Base-by-base conservation (phyloP, 37 sponge, comb jelly and placozoan species). In the Halichondria panicea region DNA sequence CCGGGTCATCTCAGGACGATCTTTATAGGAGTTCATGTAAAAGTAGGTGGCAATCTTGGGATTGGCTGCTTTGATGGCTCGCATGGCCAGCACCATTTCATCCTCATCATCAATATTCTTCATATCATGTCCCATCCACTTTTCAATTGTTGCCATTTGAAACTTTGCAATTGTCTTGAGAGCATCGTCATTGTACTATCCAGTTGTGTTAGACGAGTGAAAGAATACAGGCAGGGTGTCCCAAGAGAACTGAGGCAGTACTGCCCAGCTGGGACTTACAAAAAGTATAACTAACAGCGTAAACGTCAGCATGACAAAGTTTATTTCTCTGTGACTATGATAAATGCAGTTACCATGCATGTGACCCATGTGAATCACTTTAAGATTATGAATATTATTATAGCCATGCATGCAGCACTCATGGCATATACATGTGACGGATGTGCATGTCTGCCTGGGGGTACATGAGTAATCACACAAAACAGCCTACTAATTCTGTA, bases 221-320 rank as follows among this genome's bases (percentile, higher is more conserved):
- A 50, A 64, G 81, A 64, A 80, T 11, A 80, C 81, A 15, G 70
- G 81, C 32, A 80, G 53, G 1, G 71, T 80, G 41, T 80, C 71
- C 81, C 81, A 80, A 60, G 56, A 66, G 62, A 80, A 78, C 28
- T 35, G 67, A 5, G 79, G 79, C 41, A 38, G 63, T 22, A 33
- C 57, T 33, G 70, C 43, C 2, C 46, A 4, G 64, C n/a, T 63
- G 4, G 30, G 4, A 63, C 34, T 31, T 4, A n/a, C n/a, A n/a
- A n/a, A n/a, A n/a, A n/a, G n/a, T n/a, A n/a, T n/a, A n/a, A n/a
- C n/a, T n/a, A n/a, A n/a, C n/a, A n/a, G n/a, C n/a, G n/a, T n/a
- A n/a, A n/a, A n/a, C n/a, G n/a, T n/a, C n/a, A n/a, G n/a, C n/a
- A n/a, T n/a, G n/a, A n/a, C n/a, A n/a, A n/a, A n/a, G n/a, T n/a